phyloP scores from a whole-genome alignment of 2,113 vertebrate species.

The Psettodes erumei region DNA sequence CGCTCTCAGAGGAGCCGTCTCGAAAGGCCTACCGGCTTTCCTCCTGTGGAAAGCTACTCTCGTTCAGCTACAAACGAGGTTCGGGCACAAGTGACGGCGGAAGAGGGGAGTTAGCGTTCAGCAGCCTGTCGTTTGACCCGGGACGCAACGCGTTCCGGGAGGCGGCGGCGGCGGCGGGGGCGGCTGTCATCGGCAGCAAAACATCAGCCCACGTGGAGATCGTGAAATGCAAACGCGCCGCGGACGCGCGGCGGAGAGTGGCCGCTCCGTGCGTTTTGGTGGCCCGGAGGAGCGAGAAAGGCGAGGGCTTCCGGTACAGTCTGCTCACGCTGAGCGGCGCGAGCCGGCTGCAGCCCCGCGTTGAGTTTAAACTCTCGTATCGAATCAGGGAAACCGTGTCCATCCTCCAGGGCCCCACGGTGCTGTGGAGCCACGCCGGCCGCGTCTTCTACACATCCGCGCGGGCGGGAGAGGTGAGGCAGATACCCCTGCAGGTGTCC shows the following conservation, averaged over 20 bases:
- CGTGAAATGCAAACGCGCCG: conserved; percentile 78
- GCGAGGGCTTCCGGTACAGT: conserved; percentile 77
- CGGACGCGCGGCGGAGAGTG: conserved; percentile 80
- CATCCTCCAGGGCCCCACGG: conserved; percentile 87
- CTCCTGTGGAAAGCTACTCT: conserved; percentile 85
- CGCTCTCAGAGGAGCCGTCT: conserved; percentile 1
- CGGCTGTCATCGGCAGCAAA: conserved; percentile 66
- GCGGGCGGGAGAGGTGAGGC: conserved; percentile 70
- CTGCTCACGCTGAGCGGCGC: conserved; percentile 82
- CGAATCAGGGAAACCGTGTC: conserved; percentile 80
- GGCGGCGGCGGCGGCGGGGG: conserved; percentile 75
- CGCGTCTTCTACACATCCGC: conserved; percentile 83
- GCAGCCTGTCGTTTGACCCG: conserved; percentile 81
- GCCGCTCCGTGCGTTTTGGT: conserved; percentile 85
- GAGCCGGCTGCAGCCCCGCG: conserved; percentile 77
- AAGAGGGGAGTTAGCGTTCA: conserved; percentile 74
- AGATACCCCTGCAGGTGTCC: conserved; percentile 81
- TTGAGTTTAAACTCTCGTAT: conserved; percentile 85
- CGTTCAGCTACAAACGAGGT: conserved; percentile 79
- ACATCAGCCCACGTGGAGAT: conserved; percentile 74
- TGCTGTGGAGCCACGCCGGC: conserved; percentile 85
- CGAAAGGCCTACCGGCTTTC: conserved; percentile 64
- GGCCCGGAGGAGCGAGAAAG: conserved; percentile 69
- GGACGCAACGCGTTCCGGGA: conserved; percentile 79
- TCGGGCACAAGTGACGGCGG: conserved; percentile 30